phyloP scores from a whole-genome alignment of 37 sponge, comb jelly and placozoan species.

The Chondrosia reniformis region DNA sequence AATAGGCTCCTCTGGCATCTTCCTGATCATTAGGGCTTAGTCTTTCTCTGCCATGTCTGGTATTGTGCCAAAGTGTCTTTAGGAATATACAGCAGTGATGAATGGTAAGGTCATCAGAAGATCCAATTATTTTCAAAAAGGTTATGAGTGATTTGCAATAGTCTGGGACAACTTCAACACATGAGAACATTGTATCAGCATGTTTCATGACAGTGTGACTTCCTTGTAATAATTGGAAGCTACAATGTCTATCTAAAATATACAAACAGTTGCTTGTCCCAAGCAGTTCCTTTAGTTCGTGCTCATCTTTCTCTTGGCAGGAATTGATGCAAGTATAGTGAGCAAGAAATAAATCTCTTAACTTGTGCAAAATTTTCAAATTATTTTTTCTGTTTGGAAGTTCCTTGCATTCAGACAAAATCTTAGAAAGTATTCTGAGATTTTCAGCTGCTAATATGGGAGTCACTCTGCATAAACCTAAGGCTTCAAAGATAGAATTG shows the following conservation, averaged over 20 bases:
- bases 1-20: background rate
- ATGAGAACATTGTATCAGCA: background rate
- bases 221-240: constrained; percentile 1
- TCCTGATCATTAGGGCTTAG: background rate
- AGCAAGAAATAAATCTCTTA: no score
- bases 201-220: background rate
- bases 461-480: background rate
- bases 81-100: background rate
- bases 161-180: background rate
- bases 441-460: background rate
- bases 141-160: background rate
- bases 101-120: background rate
- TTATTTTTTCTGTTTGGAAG: background rate
- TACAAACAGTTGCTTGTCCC: background rate
- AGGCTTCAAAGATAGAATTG: no score
- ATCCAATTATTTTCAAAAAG: constrained; percentile 2
- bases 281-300: background rate
- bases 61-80: background rate
- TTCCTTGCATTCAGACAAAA: background rate
- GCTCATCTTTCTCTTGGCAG: background rate
- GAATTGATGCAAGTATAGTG: constrained; percentile 3
- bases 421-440: background rate
- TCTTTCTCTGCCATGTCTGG: no score
- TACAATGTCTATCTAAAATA: background rate
- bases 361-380: background rate